Percentiles rank a stretch among this genome's conserved stretches.
phyloP scores from a whole-genome alignment of 2,797 vertebrate genomes.

The Lateolabrax maculatus region DNA sequence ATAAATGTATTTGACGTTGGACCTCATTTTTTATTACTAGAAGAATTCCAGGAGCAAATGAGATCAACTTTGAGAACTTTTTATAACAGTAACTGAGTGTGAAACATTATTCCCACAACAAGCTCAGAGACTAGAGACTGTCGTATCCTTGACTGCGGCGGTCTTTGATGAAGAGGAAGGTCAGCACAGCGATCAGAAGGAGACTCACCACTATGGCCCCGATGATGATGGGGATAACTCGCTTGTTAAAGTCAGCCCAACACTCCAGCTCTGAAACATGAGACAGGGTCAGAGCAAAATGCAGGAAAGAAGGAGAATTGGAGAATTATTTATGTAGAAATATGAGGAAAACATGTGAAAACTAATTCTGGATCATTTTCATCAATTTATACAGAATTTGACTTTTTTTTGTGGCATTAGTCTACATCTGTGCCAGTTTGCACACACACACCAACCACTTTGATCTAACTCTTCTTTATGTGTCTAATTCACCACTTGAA shows the following conservation, averaged over 20 bases:
- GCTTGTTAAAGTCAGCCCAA: conserved; percentile 84
- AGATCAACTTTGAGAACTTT: not conserved
- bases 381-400: not conserved
- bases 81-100: not conserved
- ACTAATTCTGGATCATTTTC: not conserved
- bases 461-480: not conserved
- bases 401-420: too few species aligned
- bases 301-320: not conserved
- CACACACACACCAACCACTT: not conserved
- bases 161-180: conserved; percentile 86
- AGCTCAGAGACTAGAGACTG: conserved; percentile 85
- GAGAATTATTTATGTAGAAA: not conserved
- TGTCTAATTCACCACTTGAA: not conserved
- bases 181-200: conserved; percentile 81
- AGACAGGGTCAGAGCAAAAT: not conserved
- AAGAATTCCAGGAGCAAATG: not conserved
- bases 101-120: not conserved
- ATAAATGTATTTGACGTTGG: too few species aligned
- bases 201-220: conserved; percentile 82
- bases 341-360: not conserved
- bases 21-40: not conserved
- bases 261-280: conserved; percentile 89
- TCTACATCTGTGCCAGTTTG: too few species aligned
- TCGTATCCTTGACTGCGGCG: conserved; percentile 83
- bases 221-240: conserved; percentile 81